These are phyloP conservation scores for Fragum fragum DNA, from an alignment of 2,888 invertebrate species.

Conservation along the genomic window DNA sequence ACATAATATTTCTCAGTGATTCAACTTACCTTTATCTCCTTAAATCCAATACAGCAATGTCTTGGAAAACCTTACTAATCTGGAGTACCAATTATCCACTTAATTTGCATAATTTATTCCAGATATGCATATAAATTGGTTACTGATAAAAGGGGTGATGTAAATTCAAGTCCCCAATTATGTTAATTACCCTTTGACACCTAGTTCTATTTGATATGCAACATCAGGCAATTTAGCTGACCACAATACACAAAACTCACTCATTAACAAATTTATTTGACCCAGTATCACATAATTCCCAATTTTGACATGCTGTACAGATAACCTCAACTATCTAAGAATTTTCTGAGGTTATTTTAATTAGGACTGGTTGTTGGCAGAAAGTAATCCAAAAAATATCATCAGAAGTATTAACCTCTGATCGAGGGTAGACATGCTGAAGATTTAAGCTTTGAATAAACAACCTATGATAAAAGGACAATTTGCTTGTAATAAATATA, in stretches of 20 bases:
- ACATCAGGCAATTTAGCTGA: slow-evolving; percentile 18
- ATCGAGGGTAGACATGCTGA: background rate
- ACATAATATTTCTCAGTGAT: no score
- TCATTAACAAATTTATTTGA: background rate
- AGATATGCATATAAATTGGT: slow-evolving; percentile 38
- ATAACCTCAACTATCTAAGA: no score
- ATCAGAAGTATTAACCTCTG: no score
- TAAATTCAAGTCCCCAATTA: slow-evolving; percentile 20
- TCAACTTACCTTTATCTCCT: background rate
- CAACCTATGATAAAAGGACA: no score
- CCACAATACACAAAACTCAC: background rate
- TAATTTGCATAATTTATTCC: slow-evolving; percentile 55
- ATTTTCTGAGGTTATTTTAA: no score
- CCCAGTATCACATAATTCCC: no score
- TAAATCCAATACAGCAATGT: background rate
- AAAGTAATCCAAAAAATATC: no score
- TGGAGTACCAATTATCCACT: slow-evolving; percentile 28
- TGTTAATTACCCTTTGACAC: slow-evolving; percentile 28
- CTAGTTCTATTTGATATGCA: slow-evolving; percentile 18
- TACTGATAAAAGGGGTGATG: slow-evolving; percentile 27
- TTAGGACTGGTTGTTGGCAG: no score
- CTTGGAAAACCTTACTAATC: background rate
- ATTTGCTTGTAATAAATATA: no score
- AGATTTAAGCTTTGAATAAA: no score
- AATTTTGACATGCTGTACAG: background rate